Evolutionary conservation across 2,113 vertebrate species (phyloP).

Genomic region (Eublepharis macularius): DNA sequence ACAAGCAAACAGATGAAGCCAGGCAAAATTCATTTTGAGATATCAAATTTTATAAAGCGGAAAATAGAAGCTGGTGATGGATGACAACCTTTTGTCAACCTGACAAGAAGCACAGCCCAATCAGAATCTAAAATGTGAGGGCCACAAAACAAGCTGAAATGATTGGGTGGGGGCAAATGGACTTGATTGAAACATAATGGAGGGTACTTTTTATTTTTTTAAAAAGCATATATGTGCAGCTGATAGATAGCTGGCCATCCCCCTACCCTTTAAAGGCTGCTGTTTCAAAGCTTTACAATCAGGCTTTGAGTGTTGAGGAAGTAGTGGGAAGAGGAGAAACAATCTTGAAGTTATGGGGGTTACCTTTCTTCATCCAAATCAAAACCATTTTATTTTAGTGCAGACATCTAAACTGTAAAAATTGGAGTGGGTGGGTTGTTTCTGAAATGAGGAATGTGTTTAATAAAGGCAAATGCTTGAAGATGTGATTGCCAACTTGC

Average conservation of each 20-base stretch:
- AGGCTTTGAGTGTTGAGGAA: fast-evolving
- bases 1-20: conserved; percentile 6
- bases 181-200: neutral
- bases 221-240: neutral
- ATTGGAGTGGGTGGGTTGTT: neutral
- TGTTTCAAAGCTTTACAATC: neutral
- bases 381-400: neutral
- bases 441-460: neutral
- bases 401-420: neutral
- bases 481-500: neutral
- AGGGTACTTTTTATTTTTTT: neutral
- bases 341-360: neutral
- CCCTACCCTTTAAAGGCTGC: neutral
- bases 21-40: conserved; percentile 20
- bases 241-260: neutral
- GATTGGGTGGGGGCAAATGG: neutral
- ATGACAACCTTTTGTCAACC: conserved; percentile 1
- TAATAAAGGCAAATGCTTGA: neutral
- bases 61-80: conserved; percentile 8
- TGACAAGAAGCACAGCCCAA: conserved; percentile 1
- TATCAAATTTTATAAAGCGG: conserved; percentile 35
- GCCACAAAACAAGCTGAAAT: neutral
- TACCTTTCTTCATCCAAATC: neutral
- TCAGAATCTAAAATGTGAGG: conserved; percentile 32
- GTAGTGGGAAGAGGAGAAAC: neutral